These are phyloP conservation scores for Trochalopteron elliotii DNA, from an alignment of 2,113 vertebrate species.

Conservation along the genomic window DNA sequence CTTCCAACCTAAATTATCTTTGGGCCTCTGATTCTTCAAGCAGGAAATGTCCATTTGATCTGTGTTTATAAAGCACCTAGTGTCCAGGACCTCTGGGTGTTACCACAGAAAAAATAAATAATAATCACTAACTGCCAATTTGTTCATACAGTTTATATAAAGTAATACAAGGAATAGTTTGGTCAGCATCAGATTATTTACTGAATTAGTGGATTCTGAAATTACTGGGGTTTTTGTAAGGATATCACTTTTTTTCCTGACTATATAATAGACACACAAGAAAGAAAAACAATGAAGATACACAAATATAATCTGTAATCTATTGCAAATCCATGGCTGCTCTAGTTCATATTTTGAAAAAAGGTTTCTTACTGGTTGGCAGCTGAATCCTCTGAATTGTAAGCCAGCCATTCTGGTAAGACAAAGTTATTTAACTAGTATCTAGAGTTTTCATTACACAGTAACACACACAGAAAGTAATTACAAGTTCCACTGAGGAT, in stretches of 20 bases:
- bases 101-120: slow-evolving; percentile 16
- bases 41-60: background rate
- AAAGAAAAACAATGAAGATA: background rate
- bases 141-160: background rate
- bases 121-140: slow-evolving; percentile 10
- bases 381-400: background rate
- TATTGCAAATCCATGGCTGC: background rate
- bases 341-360: background rate
- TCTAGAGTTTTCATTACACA: background rate
- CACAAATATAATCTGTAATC: background rate
- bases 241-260: background rate
- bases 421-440: background rate
- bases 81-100: background rate
- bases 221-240: background rate
- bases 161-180: background rate
- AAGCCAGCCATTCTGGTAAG: background rate
- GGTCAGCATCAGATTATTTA: background rate
- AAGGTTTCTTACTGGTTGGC: background rate
- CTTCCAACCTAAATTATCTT: background rate
- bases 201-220: background rate
- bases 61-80: background rate
- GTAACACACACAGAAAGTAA: background rate
- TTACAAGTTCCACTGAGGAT: background rate
- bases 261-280: background rate
- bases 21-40: slow-evolving; percentile 3